Percentiles rank a stretch among this genome's conserved stretches.
Conservation (phyloP, 2,888 invertebrate genomes). For the Pyrocoelia pectoralis region DNA sequence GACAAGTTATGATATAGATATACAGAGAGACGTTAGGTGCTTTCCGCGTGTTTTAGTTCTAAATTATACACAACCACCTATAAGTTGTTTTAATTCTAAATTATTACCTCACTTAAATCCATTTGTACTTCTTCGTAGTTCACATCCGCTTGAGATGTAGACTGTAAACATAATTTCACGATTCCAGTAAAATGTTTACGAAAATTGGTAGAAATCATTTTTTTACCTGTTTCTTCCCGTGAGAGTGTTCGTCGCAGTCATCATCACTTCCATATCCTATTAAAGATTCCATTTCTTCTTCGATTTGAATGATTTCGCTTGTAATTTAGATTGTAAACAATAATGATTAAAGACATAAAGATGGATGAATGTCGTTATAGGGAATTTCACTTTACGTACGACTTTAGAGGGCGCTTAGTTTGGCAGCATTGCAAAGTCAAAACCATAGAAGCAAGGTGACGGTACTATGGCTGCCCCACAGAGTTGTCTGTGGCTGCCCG, state of each 20-base stretch:
- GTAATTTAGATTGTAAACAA: background rate
- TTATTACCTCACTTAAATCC: constrained; percentile 74
- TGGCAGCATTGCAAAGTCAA: too few relatives aligned
- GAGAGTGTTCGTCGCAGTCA: constrained; percentile 66
- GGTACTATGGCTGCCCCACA: too few relatives aligned
- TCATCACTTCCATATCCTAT: constrained; percentile 83
- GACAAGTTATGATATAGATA: too few relatives aligned
- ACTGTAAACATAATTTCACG: constrained; percentile 9
- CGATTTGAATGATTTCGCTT: too few relatives aligned
- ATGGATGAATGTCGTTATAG: too few relatives aligned
- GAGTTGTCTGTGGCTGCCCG: too few relatives aligned
- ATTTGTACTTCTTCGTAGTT: constrained; percentile 81
- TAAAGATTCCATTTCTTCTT: constrained; percentile 72
- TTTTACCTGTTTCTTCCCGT: constrained; percentile 43
- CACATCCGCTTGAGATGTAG: constrained; percentile 59
- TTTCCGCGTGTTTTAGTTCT: background rate
- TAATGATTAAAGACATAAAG: too few relatives aligned
- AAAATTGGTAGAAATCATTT: too few relatives aligned
- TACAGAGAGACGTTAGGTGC: background rate
- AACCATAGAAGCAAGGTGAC: too few relatives aligned
- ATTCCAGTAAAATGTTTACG: too few relatives aligned
- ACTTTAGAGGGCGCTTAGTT: too few relatives aligned
- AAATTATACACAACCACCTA: background rate
- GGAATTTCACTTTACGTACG: too few relatives aligned
- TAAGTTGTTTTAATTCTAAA: background rate